Conservation (phyloP, 2,888 invertebrate species). For the Athalia rosae region DNA sequence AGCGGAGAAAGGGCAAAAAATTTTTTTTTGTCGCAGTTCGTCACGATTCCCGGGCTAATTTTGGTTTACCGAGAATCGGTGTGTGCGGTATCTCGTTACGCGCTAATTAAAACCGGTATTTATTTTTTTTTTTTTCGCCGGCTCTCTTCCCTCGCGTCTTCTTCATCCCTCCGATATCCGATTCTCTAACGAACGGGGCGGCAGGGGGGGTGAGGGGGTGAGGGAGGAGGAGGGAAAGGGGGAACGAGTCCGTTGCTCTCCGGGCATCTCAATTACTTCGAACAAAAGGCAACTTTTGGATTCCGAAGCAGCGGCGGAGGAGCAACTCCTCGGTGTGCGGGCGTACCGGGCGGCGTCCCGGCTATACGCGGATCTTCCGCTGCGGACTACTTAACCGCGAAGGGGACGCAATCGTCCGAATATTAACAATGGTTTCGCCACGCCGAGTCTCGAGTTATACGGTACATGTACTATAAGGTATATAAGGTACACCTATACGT, state of each 20-base stretch:
- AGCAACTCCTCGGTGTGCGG: too few species aligned
- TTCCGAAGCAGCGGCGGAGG: constrained; percentile 8
- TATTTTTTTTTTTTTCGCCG: neutral
- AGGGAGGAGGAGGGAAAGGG: too few species aligned
- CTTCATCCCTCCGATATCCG: neutral
- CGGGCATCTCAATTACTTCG: constrained; percentile 37
- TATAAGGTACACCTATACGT: constrained; percentile 14
- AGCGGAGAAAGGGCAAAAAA: constrained; percentile 10
- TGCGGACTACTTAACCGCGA: constrained; percentile 22
- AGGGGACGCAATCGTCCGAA: constrained; percentile 40
- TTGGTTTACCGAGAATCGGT: neutral
- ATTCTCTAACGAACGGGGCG: neutral
- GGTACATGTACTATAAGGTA: neutral
- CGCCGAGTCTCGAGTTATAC: neutral
- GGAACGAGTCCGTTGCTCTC: constrained; percentile 21
- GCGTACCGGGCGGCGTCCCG: constrained; percentile 1
- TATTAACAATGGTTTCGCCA: constrained; percentile 38
- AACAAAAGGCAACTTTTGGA: constrained; percentile 43
- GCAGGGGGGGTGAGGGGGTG: neutral
- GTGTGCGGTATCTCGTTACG: constrained; percentile 31
- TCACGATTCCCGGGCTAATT: constrained; percentile 28
- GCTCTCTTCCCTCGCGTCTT: neutral
- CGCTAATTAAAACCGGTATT: constrained; percentile 34
- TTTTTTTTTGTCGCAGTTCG: constrained; percentile 3
- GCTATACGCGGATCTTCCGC: constrained; percentile 2